Evolutionary conservation across 1,140 invertebrate genomes (phyloP), one percentile per base, ranked within the genome.

Genomic region (Nasonia longicornis): DNA sequence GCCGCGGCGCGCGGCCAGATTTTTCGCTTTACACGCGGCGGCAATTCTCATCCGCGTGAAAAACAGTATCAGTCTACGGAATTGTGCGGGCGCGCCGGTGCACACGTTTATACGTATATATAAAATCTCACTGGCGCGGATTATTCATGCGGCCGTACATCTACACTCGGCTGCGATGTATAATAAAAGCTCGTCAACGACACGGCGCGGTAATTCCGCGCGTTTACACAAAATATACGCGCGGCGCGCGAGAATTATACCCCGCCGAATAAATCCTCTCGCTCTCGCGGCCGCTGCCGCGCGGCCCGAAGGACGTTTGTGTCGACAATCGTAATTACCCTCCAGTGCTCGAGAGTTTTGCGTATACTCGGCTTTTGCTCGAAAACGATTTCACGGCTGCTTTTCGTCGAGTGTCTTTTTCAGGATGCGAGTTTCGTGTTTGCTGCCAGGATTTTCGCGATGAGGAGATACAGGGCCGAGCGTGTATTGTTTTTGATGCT

Each of bases 171-270:
- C 0, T 42, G 52, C 22, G 22, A 67, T 67, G 66, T 67, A 67
- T 64, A 74, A 76, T 76, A 66, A 76, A 76, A 76, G 31, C 74
- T 76, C 74, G 74, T 66, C 31, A 76, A 42, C 69, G 69, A 71
- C 69, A 71, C 69, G 29, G 48, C 12, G 52, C 26, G 26, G 42
- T 45, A n/a, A 16, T 2, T 42, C 64, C 69, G 29, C 69, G 35
- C 35, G 69, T 71, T 71, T 71, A 71, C 69, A 38, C 31, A 76
- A 76, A 76, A 66, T 38, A 10, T 16, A 31, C 26, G 31, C 8
- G 31, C 31, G 42, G 20, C 20, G 69, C 14, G 29, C 31, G 69
- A 71, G 69, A 71, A 71, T 71, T 71, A 71, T 71, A 31, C 52
- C 67, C 20, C 69, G 69, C 14, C 31, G 35, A 71, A 71, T 71